Percentiles rank a stretch among this genome's conserved stretches.
These are phyloP conservation scores for Coelopa frigida DNA, from an alignment of 1,140 invertebrate species.

Conservation along the genomic window DNA sequence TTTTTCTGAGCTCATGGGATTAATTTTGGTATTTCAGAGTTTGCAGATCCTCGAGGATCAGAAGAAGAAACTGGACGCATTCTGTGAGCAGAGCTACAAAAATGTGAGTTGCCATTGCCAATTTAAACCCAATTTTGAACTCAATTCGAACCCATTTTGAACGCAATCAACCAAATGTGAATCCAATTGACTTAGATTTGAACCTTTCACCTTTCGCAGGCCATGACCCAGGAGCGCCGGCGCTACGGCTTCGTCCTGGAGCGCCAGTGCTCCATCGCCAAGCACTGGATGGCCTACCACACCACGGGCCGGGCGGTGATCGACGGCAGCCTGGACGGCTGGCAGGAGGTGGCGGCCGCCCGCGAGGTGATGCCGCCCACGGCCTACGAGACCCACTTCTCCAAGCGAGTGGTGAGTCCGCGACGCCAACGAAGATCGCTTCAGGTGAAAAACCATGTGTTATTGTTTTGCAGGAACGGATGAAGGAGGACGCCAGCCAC, in stretches of 20 bases:
- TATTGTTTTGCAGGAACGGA: slow-evolving; percentile 25
- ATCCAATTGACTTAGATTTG: slow-evolving; percentile 2
- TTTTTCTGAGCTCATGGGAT: background rate
- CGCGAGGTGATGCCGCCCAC: slow-evolving; percentile 61
- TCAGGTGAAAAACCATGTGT: slow-evolving; percentile 22
- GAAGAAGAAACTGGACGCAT: slow-evolving; percentile 80
- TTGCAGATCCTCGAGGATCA: slow-evolving; percentile 86
- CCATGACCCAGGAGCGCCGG: slow-evolving; percentile 86
- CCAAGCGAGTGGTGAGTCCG: slow-evolving; percentile 20
- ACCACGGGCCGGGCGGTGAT: slow-evolving; percentile 66
- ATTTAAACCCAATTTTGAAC: background rate
- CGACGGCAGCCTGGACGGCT: slow-evolving; percentile 75
- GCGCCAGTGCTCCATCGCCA: slow-evolving; percentile 82
- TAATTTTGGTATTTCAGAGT: slow-evolving; percentile 51
- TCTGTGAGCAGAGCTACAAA: slow-evolving; percentile 84
- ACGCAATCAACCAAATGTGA: background rate
- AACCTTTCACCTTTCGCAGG: slow-evolving; percentile 50
- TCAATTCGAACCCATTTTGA: too few relatives aligned
- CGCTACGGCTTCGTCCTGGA: slow-evolving; percentile 90
- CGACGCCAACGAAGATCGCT: slow-evolving; percentile 24
- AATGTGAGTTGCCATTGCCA: slow-evolving; percentile 59
- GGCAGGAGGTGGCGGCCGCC: slow-evolving; percentile 79
- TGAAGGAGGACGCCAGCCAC: slow-evolving; percentile 45
- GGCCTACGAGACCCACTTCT: slow-evolving; percentile 34
- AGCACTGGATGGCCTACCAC: slow-evolving; percentile 85